These are phyloP conservation scores for Micropoecilia bifurca DNA, from an alignment of 2,797 vertebrate species.

Conservation along the genomic window DNA sequence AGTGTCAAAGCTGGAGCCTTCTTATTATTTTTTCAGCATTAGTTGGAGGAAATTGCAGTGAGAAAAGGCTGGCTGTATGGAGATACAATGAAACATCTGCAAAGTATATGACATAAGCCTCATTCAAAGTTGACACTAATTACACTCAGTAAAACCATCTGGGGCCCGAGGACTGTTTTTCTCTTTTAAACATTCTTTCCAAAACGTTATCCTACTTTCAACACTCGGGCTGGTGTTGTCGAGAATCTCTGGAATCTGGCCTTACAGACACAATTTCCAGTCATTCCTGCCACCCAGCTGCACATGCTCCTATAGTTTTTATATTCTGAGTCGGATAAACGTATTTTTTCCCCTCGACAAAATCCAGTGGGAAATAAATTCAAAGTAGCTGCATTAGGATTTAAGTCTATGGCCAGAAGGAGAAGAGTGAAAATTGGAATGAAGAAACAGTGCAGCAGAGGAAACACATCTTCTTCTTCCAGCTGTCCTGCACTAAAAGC, in stretches of 20 bases:
- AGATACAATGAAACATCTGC: slow-evolving; percentile 50
- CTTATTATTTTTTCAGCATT: slow-evolving; percentile 13
- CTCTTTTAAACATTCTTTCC: slow-evolving; percentile 76
- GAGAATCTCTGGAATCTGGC: slow-evolving; percentile 76
- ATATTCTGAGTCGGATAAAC: slow-evolving; percentile 53
- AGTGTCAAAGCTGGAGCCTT: not conserved
- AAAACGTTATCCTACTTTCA: slow-evolving; percentile 71
- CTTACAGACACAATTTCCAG: slow-evolving; percentile 69
- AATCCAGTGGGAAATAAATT: slow-evolving; percentile 61
- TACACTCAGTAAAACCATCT: slow-evolving; percentile 72
- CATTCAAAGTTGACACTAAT: slow-evolving; percentile 61
- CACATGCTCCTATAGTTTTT: slow-evolving; percentile 57
- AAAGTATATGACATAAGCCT: slow-evolving; percentile 63
- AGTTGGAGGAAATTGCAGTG: slow-evolving; percentile 19
- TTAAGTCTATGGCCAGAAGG: slow-evolving; percentile 26
- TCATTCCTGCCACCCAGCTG: slow-evolving; percentile 68
- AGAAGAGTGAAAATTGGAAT: slow-evolving; percentile 34
- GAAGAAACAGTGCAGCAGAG: slow-evolving; percentile 54
- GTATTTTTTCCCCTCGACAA: slow-evolving; percentile 63
- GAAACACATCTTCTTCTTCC: slow-evolving; percentile 35
- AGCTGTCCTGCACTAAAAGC: slow-evolving; percentile 59
- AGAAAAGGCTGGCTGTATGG: slow-evolving; percentile 21
- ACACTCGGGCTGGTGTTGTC: slow-evolving; percentile 67
- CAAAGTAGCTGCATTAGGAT: slow-evolving; percentile 57
- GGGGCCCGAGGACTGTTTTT: slow-evolving; percentile 66